Evolutionary conservation across 2,888 invertebrate genomes (phyloP).

Genomic region (Campoplex capitator): DNA sequence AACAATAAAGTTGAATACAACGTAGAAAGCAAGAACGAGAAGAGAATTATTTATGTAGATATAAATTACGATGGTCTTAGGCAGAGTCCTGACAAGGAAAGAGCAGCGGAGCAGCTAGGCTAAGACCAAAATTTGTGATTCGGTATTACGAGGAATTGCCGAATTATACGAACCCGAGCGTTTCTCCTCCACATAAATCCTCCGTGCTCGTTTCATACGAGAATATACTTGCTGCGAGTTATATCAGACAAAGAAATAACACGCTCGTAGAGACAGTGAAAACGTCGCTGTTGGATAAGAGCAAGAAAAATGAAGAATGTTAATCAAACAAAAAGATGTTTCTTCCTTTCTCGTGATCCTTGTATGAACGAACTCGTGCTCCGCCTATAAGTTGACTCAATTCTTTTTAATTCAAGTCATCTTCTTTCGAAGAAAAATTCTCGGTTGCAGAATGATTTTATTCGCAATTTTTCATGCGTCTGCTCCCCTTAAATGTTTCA

Average conservation of each 20-base stretch:
- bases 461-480: background rate
- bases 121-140: conserved; percentile 38
- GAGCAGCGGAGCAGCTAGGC: background rate
- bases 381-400: background rate
- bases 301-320: background rate
- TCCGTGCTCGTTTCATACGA: background rate
- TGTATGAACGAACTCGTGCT: background rate
- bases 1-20: background rate
- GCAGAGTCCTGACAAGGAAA: background rate
- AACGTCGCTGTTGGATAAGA: background rate
- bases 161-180: conserved; percentile 49
- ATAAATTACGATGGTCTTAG: conserved; percentile 44
- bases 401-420: background rate
- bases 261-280: background rate
- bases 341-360: background rate
- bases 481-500: background rate
- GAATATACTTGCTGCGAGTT: conserved; percentile 28
- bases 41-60: background rate
- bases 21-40: background rate
- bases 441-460: background rate
- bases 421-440: background rate
- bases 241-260: conserved; percentile 13
- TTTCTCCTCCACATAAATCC: conserved; percentile 50
- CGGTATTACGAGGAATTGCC: conserved; percentile 25
- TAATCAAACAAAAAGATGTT: conserved; percentile 1